Conservation (phyloP, 2,888 invertebrate species). For the Lysandra bellargus region DNA sequence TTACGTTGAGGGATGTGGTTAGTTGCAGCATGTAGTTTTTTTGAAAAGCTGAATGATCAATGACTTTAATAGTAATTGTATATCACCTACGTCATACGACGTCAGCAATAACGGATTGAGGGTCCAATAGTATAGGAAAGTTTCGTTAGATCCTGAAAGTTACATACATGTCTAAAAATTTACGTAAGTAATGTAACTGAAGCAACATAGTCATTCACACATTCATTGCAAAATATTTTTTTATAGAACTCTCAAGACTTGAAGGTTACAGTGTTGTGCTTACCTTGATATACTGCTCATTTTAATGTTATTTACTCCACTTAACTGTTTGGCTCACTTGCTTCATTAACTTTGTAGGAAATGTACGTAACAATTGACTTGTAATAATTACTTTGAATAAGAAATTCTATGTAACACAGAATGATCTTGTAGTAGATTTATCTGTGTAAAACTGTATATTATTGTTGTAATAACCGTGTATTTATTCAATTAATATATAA, state of each 20-base stretch:
- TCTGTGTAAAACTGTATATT: neutral
- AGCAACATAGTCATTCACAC: conserved; percentile 29
- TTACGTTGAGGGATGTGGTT: neutral
- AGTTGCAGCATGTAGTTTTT: neutral
- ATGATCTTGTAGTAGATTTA: neutral
- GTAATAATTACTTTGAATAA: neutral
- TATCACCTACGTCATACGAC: conserved; percentile 1
- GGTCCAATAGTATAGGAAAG: conserved; percentile 2
- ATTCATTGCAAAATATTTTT: conserved; percentile 27
- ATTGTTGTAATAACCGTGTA: no score
- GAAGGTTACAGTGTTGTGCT: conserved; percentile 27
- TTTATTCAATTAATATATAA: neutral
- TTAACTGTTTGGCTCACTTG: neutral
- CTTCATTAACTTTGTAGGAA: neutral
- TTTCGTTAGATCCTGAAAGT: conserved; percentile 36
- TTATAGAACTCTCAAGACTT: neutral
- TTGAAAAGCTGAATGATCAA: neutral
- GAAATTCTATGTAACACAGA: no score
- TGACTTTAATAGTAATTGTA: conserved; percentile 1
- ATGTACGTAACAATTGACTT: neutral
- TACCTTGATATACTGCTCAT: conserved; percentile 39
- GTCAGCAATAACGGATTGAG: conserved; percentile 8
- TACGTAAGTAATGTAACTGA: conserved; percentile 16
- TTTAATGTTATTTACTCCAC: neutral
- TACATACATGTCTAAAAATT: conserved; percentile 32